Base-by-base conservation (phyloP, 2,113 vertebrate genomes). In the Alces alces region DNA sequence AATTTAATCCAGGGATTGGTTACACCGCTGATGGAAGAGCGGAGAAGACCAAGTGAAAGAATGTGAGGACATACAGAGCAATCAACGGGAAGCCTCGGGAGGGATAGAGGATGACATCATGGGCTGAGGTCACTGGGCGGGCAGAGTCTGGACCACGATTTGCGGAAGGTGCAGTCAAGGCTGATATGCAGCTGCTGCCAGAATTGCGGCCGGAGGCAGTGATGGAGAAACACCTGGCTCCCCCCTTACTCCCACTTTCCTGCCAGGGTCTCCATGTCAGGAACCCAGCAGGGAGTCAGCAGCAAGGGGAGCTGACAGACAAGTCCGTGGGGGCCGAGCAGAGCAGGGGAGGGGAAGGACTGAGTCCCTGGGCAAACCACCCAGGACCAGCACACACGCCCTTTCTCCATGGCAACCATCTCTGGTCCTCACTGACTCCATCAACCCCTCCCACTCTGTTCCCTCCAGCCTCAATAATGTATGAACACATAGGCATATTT, bases 31-130 rank as follows among this genome's bases (percentile, higher is more conserved):
- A 78, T 17, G 23, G 58, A 39, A n/a, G 39, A 55, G n/a, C 43
- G 36, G 36, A 73, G 60, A 36, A 33, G 55, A n/a, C 5, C 23
- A 23, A 57, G 7, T 3, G 58, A 30, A 61, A 54, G 21, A 93
- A 76, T 0, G 6, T 2, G 15, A 17, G 28, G 52, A 39, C 50
- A 2, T 6, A 39, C 25, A 79, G 47, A 39, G 17, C 0, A 19
- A 39, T 23, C 54, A 87, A 30, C 25, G 64, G 73, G 21, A 85
- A 50, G 58, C 57, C 36, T 2, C 39, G 6, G 19, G 45, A 70
- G 87, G 47, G 23, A 21, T 15, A 1, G 25, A 36, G 43, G 66
- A 27, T 33, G 54, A 28, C 61, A 23, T 15, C 6, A 25, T 6
- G 27, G n/a, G 11, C 6, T n/a, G 28, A 50, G 3, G 28, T 13